Base-by-base conservation (phyloP, 2,113 vertebrate species). In the Clarias magur region DNA sequence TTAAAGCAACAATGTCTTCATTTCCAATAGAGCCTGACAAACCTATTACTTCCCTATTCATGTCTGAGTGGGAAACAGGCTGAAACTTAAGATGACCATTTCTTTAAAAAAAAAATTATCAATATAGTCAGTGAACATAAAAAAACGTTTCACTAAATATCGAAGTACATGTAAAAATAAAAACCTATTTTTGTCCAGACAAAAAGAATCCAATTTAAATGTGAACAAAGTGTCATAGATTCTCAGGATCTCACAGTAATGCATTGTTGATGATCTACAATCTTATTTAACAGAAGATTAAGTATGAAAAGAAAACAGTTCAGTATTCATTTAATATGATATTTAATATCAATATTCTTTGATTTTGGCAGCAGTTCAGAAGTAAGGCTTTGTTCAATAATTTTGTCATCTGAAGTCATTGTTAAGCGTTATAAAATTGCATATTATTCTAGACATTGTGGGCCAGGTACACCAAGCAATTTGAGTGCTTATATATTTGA, bases 391-490 rank as follows among this genome's bases (percentile, higher is more conserved):
- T 57, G 67, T 57, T 83, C 53, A 72, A 70, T 38, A 38, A 15
- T 84, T 73, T 84, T 73, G 63, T 84, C 19, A 72, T 34, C 67
- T 59, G 53, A 72, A 84, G 19, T 54, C 54, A 38, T 23, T 84
- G 73, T 25, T 23, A n/a, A 27, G 12, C 27, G 23, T 60, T 21
- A 23, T 17, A 8, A n/a, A 79, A 79, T 19, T 27, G 76, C 15
- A 57, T 79, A 19, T 79, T 56, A 27, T 80, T 80, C n/a, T 57
- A 59, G 13, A 59, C 17, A 12, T 21, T 34, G 21, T 60, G 56
- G 16, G 56, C 30, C 0, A 2, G 57, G 0, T 30, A 59, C 1
- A 0, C 0, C n/a, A 38, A 60, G 9, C 78, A 23, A 38, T 23
- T 34, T 80, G 8, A 56, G 8, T 59, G 15, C 75, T 54, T 25